These are phyloP conservation scores for Drosophila nigritarsus DNA, from an alignment of 2,888 invertebrate species.

Conservation along the genomic window DNA sequence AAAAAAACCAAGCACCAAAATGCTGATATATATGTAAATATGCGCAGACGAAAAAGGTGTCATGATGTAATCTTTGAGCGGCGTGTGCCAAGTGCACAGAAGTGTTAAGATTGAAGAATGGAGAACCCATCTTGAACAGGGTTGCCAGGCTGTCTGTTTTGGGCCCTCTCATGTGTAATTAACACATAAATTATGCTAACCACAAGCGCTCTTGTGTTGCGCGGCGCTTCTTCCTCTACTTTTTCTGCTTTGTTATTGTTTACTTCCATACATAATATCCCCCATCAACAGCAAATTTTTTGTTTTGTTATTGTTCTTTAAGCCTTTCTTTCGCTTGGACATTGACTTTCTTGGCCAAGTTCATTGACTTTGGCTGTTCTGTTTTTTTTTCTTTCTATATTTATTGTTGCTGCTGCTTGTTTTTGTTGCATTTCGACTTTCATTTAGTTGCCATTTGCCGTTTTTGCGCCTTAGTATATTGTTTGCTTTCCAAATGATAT, in stretches of 20 bases:
- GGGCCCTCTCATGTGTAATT: slow-evolving; percentile 35
- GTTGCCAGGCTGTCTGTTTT: slow-evolving; percentile 13
- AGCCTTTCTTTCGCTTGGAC: slow-evolving; percentile 46
- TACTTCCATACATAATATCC: slow-evolving; percentile 30
- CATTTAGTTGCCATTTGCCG: slow-evolving; percentile 26
- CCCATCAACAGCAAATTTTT: slow-evolving; percentile 8
- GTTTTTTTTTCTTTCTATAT: slow-evolving; percentile 16
- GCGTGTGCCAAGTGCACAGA: slow-evolving; percentile 39
- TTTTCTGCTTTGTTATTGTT: slow-evolving; percentile 28
- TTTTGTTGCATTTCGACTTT: slow-evolving; percentile 40
- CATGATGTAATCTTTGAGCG: slow-evolving; percentile 50
- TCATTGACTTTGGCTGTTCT: slow-evolving; percentile 49
- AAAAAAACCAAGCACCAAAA: not conserved
- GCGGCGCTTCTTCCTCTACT: not conserved
- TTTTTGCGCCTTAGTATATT: slow-evolving; percentile 28
- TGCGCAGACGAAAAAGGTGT: slow-evolving; percentile 40
- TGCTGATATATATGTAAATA: slow-evolving; percentile 19
- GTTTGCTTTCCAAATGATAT: slow-evolving; percentile 52
- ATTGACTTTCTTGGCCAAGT: slow-evolving; percentile 50
- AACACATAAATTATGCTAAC: slow-evolving; percentile 47
- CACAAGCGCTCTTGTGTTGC: slow-evolving; percentile 4
- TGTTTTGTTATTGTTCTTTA: slow-evolving; percentile 21
- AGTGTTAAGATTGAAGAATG: slow-evolving; percentile 13
- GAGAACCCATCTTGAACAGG: not conserved
- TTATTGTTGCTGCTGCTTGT: not conserved